Evolutionary conservation across 2,888 invertebrate species (phyloP).

Genomic region (Dryocosmus kuriphilus): DNA sequence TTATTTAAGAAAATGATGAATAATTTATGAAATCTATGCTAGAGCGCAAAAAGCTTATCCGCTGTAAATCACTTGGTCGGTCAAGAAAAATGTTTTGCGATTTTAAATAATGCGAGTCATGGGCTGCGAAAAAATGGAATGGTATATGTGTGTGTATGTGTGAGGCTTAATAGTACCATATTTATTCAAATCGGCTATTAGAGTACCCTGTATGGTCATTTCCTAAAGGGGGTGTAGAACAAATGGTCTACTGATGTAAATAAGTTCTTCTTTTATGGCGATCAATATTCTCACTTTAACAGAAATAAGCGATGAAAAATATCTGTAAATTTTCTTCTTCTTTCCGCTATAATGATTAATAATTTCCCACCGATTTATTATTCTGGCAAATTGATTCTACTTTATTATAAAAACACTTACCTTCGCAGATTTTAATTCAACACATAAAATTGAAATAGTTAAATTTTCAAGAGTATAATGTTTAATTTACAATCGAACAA

Average conservation of each 20-base stretch:
- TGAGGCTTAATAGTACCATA: conserved; percentile 59
- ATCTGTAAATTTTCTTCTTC: background rate
- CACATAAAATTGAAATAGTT: too few species aligned
- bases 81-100: conserved; percentile 5
- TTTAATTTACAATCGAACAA: too few species aligned
- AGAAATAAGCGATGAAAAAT: background rate
- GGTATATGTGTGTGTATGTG: background rate
- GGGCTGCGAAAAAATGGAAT: background rate
- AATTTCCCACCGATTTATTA: background rate
- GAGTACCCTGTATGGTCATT: conserved; percentile 42
- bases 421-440: too few species aligned
- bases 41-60: conserved; percentile 12
- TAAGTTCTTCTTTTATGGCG: conserved; percentile 50
- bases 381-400: background rate
- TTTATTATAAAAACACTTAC: too few species aligned
- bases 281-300: conserved; percentile 55
- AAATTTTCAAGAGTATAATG: too few species aligned
- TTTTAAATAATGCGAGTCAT: conserved; percentile 13
- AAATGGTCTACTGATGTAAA: conserved; percentile 63
- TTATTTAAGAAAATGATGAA: background rate
- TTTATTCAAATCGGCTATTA: conserved; percentile 65
- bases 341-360: background rate
- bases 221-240: conserved; percentile 24
- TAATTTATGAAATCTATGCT: conserved; percentile 19
- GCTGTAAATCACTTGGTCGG: conserved; percentile 10